These are phyloP conservation scores for Toxotes lorentzi DNA, from an alignment of 2,797 vertebrate species.

Conservation along the genomic window DNA sequence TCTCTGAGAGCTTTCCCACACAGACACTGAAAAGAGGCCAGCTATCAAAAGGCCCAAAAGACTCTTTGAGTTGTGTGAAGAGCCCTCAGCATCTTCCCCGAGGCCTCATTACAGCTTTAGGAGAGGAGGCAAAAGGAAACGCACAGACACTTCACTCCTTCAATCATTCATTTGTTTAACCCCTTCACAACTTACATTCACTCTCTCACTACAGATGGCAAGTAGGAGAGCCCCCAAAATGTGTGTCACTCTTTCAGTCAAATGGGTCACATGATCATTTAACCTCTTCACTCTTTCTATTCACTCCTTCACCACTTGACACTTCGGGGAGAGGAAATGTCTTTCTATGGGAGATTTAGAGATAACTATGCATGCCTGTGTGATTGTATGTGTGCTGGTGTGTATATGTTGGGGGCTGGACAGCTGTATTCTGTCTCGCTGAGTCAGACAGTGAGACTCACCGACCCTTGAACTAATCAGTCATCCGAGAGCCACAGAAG, in stretches of 20 bases:
- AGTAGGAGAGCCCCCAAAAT: conserved; percentile 1
- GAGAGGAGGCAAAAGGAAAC: conserved; percentile 54
- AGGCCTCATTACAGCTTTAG: conserved; percentile 79
- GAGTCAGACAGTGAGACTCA: conserved; percentile 63
- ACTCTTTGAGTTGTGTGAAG: conserved; percentile 73
- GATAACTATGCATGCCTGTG: conserved; percentile 2
- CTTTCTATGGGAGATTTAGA: not conserved
- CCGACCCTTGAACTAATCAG: conserved; percentile 67
- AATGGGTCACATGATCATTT: conserved; percentile 35
- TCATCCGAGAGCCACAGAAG: conserved; percentile 33
- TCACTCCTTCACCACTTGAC: not conserved
- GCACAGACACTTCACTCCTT: conserved; percentile 63
- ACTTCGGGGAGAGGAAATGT: not conserved
- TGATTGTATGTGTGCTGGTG: not conserved
- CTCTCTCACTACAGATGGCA: not conserved
- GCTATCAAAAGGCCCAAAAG: conserved; percentile 66
- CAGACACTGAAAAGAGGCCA: conserved; percentile 50
- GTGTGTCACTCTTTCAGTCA: not conserved
- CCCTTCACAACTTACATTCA: conserved; percentile 35
- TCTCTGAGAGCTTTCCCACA: conserved; percentile 74
- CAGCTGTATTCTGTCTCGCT: conserved; percentile 49
- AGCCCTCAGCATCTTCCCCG: conserved; percentile 75
- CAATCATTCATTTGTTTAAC: conserved; percentile 56
- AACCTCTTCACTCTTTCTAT: conserved; percentile 21
- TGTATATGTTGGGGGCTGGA: conserved; percentile 26